Conservation (phyloP, 2,113 vertebrate species). For the Percina caprodes region DNA sequence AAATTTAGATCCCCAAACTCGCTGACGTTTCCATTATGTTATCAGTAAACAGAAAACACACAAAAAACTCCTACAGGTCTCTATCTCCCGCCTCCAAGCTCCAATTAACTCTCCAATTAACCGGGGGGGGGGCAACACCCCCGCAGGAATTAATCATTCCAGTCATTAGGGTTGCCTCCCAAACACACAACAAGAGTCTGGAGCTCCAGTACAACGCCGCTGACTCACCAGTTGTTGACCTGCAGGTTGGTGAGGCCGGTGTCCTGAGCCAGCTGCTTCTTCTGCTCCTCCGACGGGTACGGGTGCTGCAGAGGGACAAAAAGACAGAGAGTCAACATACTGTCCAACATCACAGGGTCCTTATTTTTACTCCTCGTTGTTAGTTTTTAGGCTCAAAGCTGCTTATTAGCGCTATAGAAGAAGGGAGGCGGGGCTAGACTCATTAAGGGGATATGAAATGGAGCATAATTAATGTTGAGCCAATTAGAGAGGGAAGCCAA, state of each 20-base stretch:
- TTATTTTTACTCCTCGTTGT: neutral
- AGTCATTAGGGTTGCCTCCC: constrained; percentile 69
- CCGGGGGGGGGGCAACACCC: neutral
- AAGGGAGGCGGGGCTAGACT: constrained; percentile 87
- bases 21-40: neutral
- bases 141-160: constrained; percentile 51
- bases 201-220: constrained; percentile 53
- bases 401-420: constrained; percentile 83
- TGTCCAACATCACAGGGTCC: neutral
- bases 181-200: constrained; percentile 11
- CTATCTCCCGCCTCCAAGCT: constrained; percentile 3
- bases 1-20: neutral
- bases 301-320: constrained; percentile 89
- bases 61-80: constrained; percentile 10
- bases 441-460: constrained; percentile 91
- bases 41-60: constrained; percentile 5
- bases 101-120: constrained; percentile 35
- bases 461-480: constrained; percentile 90
- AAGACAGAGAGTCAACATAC: constrained; percentile 13
- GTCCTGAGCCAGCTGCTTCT: constrained; percentile 97
- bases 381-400: constrained; percentile 47
- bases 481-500: constrained; percentile 93
- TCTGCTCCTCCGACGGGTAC: constrained; percentile 98
- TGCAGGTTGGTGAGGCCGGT: constrained; percentile 96
- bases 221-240: constrained; percentile 97